A percentile compares a stretch with the other conserved stretches of the same genome.
phyloP scores from a whole-genome alignment of 2,888 invertebrate genomes.

The Plebejus anna region DNA sequence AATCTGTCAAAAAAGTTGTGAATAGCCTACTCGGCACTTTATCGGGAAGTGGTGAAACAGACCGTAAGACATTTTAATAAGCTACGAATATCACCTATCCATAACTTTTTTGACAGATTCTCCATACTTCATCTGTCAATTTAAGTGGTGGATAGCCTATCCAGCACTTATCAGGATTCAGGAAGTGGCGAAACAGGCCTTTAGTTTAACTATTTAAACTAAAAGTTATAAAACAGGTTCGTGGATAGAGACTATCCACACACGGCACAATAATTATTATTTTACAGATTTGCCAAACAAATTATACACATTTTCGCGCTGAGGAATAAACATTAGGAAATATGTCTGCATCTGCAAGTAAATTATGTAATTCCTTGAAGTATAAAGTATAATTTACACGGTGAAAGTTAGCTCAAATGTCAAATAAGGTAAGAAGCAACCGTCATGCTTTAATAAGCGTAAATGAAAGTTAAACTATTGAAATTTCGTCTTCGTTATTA shows the following conservation, averaged over 20 bases:
- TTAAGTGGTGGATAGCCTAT: too few species aligned
- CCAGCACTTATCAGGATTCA: too few species aligned
- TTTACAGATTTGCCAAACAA: background rate
- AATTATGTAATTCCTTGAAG: background rate
- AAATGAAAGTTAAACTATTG: conserved; percentile 4
- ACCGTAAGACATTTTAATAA: too few species aligned
- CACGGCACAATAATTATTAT: background rate
- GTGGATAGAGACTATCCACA: background rate
- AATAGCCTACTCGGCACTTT: too few species aligned
- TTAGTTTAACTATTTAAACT: background rate
- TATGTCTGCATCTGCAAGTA: background rate
- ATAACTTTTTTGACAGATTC: too few species aligned
- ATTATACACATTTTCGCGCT: background rate
- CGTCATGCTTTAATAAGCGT: conserved; percentile 13
- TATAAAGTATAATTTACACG: background rate
- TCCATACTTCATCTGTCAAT: too few species aligned
- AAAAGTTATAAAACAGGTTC: background rate
- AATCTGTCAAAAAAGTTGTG: too few species aligned
- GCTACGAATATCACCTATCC: too few species aligned
- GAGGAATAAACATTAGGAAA: background rate
- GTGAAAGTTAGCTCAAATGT: conserved; percentile 5
- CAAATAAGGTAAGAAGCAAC: conserved; percentile 6
- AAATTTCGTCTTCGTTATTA: background rate
- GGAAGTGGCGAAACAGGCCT: too few species aligned
- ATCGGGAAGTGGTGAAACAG: too few species aligned